Conservation (phyloP, 2,888 invertebrate genomes). For the Branchellion lobata region DNA sequence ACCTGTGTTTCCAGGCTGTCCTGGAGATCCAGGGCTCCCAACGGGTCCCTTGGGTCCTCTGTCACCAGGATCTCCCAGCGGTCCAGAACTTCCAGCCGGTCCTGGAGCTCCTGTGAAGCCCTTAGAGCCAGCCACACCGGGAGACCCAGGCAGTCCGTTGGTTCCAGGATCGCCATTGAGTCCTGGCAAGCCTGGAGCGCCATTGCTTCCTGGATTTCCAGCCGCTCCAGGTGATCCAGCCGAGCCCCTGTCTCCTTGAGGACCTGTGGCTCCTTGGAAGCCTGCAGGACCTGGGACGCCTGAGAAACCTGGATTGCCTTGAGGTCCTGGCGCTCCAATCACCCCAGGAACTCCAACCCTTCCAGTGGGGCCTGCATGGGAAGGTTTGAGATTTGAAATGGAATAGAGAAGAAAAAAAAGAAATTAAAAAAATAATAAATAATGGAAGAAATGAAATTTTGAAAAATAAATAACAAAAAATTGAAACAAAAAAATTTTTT, state of each 20-base stretch:
- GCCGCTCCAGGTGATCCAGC: constrained; percentile 8
- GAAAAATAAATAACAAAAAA: too few relatives aligned
- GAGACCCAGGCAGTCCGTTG: not conserved
- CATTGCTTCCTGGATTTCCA: constrained; percentile 7
- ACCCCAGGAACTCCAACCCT: constrained; percentile 33
- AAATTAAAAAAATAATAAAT: too few relatives aligned
- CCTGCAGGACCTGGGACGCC: constrained; percentile 38
- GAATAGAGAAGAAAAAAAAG: too few relatives aligned
- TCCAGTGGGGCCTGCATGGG: constrained; percentile 34
- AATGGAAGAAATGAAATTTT: too few relatives aligned
- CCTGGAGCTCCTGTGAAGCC: constrained; percentile 3
- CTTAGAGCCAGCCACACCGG: constrained; percentile 1
- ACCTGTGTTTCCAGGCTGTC: constrained; percentile 23
- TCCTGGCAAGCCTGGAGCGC: constrained; percentile 4
- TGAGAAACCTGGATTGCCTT: constrained; percentile 42
- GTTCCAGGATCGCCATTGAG: constrained; percentile 5
- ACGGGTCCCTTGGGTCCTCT: not conserved
- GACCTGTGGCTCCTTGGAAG: not conserved
- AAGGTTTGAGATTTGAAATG: too few relatives aligned
- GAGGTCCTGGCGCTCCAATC: constrained; percentile 47
- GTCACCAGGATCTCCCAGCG: not conserved
- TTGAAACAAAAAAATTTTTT: too few relatives aligned
- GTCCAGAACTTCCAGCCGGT: not conserved
- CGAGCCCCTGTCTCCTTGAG: not conserved
- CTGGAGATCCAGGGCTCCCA: constrained; percentile 1